Evolutionary conservation across 2,888 invertebrate genomes (phyloP), one percentile per base, ranked within the genome.

Genomic region (Nephrotoma guestfalica): DNA sequence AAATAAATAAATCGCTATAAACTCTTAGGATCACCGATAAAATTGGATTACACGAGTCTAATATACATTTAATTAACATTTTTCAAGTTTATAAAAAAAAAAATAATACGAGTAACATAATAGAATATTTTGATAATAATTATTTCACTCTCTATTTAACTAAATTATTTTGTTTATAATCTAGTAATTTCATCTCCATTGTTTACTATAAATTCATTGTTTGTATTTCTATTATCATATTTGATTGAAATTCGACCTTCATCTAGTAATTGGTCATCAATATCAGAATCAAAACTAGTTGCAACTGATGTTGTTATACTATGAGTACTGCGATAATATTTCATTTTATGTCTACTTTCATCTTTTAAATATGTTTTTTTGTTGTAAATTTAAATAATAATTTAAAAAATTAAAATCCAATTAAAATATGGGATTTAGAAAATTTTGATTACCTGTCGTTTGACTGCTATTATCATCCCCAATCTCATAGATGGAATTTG

Each of bases 261-360:
- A 85, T 85, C 85, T 15, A 43, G 42, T 9, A 9, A 42, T 13
- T 85, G 45, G 15, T 85, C 85, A 43, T 85, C 85, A 15, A 41
- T 84, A 45, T 85, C 85, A 85, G 85, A 91, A 89, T 90, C 90
- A 89, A 90, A 90, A 89, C 91, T 91, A 88, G 90, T 90, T 88
- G 91, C 91, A 88, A 91, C 89, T 87, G 91, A 91, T 88, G 91
- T 91, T 88, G 91, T 91, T 90, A 91, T 91, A 89, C 91, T 91
- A 90, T 91, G 91, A 88, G 90, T 90, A 90, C 91, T 91, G 90
- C 91, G 91, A 90, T 90, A 91, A 86, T 91, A 91, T 91, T 91
- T 91, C 90, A 91, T 90, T 89, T 91, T 91, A 89, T 90, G 90
- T 89, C 91, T 91, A 89, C 91, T 91, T 90, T 91, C 91, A 42